Base-by-base conservation (phyloP, 1,140 invertebrate species). In the Zaprionus taronus region DNA sequence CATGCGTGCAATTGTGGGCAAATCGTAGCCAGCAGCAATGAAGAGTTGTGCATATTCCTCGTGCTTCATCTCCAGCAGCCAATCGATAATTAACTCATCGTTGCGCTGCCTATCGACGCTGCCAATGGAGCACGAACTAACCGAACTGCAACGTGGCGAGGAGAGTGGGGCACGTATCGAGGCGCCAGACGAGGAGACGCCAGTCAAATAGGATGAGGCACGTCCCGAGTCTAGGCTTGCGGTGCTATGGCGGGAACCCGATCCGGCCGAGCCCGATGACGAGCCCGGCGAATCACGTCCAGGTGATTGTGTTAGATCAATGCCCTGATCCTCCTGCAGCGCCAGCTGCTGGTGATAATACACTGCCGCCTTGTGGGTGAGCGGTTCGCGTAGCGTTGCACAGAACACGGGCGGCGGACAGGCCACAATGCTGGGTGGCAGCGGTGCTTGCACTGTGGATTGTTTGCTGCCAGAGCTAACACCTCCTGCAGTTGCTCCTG, bases 1-100 rank as follows among this genome's bases (percentile, higher is more conserved):
- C 98, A 99, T 99, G 71, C 98, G 94, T 26, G 98, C 97, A 83
- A 99, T 98, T 1, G 99, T 99, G 22, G 98, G 96, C 94, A 99
- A 96, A 94, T 99, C 99, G 93, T 99, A 99, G 38, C 99, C 99
- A 47, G 99, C 98, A 22, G 97, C 95, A 56, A 98, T 95, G 93
- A 99, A 99, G 24, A 99, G 95, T 38, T 96, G 95, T 77, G 98
- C 97, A 93, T 99, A 99, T 92, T 99, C 98, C 92, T 99, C 98
- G 94, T 99, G 98, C 90, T 98, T 97, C 44, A 99, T 94, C 91
- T 99, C 98, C 44, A 97, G 95, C 80, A 99, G 94, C 98, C 99
- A 99, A 67, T 97, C 96, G 73, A 99, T 95, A 71, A 99, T 97
- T 89, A 99, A 98, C 81, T 96, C 95, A 93, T 99, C 97, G 96